phyloP scores from a whole-genome alignment of 1,140 invertebrate species.

The Trichonephila clavipes region DNA sequence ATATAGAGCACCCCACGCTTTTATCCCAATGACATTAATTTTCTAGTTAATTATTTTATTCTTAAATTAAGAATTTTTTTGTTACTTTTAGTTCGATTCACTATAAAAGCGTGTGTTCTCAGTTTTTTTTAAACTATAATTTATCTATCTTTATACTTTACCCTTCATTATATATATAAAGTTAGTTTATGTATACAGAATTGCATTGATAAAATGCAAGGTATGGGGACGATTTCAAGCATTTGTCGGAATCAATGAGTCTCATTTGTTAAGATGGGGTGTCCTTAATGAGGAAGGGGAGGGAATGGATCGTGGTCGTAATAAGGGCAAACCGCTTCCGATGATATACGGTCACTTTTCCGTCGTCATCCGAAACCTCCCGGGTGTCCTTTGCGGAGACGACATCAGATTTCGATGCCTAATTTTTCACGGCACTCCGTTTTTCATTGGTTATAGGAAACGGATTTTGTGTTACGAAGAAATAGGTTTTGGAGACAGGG shows the following conservation, averaged over 20 bases:
- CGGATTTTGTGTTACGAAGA: not conserved
- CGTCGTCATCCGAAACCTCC: not conserved
- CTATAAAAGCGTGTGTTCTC: no score
- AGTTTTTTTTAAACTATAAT: no score
- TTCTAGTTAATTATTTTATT: no score
- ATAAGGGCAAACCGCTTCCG: not conserved
- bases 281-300: not conserved
- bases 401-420: not conserved
- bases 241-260: not conserved
- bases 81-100: no score
- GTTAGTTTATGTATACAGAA: no score
- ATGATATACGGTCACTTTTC: slow-evolving; percentile 16
- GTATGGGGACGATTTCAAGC: not conserved
- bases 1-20: no score
- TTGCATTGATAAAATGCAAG: not conserved
- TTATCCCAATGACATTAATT: no score
- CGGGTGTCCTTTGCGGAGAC: not conserved
- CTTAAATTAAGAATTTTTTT: no score
- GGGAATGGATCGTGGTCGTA: not conserved
- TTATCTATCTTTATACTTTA: no score
- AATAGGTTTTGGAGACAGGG: no score
- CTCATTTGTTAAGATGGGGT: not conserved
- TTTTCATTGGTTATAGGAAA: not conserved
- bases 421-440: not conserved
- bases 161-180: no score